These are phyloP conservation scores for Coranthus polyacanthus DNA, from an alignment of 2,797 vertebrate genomes.

Conservation along the genomic window DNA sequence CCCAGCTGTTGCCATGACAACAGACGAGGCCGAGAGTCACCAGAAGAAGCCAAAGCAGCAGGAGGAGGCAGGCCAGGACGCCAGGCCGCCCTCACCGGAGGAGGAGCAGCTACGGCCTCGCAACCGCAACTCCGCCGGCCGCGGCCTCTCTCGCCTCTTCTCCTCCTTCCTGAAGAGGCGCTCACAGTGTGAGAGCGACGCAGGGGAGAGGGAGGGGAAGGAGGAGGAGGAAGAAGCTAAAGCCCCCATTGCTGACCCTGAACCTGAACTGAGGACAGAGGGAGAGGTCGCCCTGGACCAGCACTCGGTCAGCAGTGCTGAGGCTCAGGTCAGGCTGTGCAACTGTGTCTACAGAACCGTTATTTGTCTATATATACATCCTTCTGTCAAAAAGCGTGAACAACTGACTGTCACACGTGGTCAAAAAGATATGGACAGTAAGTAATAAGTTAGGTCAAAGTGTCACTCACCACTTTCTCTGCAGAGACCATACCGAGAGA, in stretches of 20 bases:
- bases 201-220: slow-evolving; percentile 79
- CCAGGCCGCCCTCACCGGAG: slow-evolving; percentile 80
- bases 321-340: slow-evolving; percentile 89
- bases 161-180: slow-evolving; percentile 95
- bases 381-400: no score
- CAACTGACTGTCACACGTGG: no score
- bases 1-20: slow-evolving; percentile 84
- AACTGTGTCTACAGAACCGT: not conserved
- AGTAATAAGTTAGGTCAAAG: no score
- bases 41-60: slow-evolving; percentile 86
- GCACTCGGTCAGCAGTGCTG: slow-evolving; percentile 94
- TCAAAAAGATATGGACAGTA: no score
- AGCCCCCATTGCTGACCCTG: slow-evolving; percentile 96
- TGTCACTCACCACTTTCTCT: no score
- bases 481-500: no score
- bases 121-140: slow-evolving; percentile 84
- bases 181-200: slow-evolving; percentile 91
- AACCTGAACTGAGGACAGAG: slow-evolving; percentile 92
- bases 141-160: slow-evolving; percentile 93
- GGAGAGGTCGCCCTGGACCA: slow-evolving; percentile 92
- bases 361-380: no score
- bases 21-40: slow-evolving; percentile 89
- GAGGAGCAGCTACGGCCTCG: slow-evolving; percentile 88
- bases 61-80: slow-evolving; percentile 84
- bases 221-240: slow-evolving; percentile 88